Evolutionary conservation across 2,113 vertebrate species (phyloP).

Genomic region (Malaclemys terrapin): DNA sequence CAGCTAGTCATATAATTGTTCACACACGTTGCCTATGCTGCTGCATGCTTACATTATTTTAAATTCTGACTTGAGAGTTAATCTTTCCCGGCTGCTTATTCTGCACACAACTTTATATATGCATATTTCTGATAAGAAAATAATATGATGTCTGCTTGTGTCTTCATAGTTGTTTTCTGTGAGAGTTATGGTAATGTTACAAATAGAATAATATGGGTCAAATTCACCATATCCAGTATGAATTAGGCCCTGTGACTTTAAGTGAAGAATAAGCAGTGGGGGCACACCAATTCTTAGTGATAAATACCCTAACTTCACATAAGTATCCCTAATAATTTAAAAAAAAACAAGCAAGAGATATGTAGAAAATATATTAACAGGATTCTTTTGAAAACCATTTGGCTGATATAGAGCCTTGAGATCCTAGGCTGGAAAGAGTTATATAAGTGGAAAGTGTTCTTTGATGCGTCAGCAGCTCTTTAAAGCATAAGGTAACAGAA

Average conservation of each 20-base stretch:
- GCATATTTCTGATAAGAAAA: constrained; percentile 23
- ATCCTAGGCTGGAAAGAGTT: neutral
- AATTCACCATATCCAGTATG: neutral
- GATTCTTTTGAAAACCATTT: neutral
- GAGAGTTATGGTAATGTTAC: constrained; percentile 25
- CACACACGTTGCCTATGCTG: neutral
- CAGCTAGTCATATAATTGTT: constrained; percentile 10
- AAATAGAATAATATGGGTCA: neutral
- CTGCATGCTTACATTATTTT: neutral
- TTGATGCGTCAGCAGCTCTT: neutral
- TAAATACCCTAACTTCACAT: neutral
- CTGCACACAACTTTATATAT: constrained; percentile 14
- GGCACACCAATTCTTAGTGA: neutral
- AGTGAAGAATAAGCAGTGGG: neutral
- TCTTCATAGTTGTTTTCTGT: neutral
- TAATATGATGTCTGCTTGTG: constrained; percentile 29
- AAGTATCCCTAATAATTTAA: neutral
- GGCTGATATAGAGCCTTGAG: neutral
- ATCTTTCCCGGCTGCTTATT: constrained; percentile 45
- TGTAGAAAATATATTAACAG: neutral
- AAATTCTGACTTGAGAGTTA: constrained; percentile 49
- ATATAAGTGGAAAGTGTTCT: neutral
- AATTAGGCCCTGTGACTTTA: constrained; percentile 37
- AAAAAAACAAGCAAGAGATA: neutral
- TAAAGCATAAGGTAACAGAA: neutral